Evolutionary conservation across 2,797 vertebrate genomes (phyloP).

Genomic region (Eutrigla gurnardus): DNA sequence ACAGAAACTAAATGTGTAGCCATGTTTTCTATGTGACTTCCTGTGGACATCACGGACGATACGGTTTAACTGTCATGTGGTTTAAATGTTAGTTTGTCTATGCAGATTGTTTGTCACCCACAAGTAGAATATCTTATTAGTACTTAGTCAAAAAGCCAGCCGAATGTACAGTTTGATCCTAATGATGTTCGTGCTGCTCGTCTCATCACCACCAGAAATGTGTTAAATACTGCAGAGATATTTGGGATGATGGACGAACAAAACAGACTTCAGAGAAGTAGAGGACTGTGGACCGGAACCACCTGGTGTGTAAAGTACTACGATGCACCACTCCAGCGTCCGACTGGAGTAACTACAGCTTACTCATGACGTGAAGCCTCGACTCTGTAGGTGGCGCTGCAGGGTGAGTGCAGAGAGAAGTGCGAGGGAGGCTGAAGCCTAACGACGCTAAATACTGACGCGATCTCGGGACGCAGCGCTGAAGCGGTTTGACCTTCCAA

Average conservation of each 20-base stretch:
- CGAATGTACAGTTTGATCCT: too few relatives aligned
- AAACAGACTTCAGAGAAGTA: background rate
- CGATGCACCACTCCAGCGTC: background rate
- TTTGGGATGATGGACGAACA: background rate
- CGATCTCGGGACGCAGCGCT: background rate
- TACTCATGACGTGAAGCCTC: slow-evolving; percentile 48
- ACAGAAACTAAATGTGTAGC: too few relatives aligned
- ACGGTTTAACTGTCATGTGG: background rate
- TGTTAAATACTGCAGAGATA: background rate
- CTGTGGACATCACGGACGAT: background rate
- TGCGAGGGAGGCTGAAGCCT: too few relatives aligned
- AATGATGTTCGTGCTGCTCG: too few relatives aligned
- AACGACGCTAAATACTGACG: too few relatives aligned
- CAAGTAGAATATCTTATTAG: too few relatives aligned
- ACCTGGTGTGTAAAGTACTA: slow-evolving; percentile 4
- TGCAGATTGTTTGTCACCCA: too few relatives aligned
- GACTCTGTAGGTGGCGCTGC: background rate
- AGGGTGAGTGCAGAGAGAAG: too few relatives aligned
- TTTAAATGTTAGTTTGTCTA: too few relatives aligned
- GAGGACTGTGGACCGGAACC: slow-evolving; percentile 9
- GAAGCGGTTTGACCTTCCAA: too few relatives aligned
- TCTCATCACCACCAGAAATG: background rate
- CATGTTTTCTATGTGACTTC: too few relatives aligned
- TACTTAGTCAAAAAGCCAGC: too few relatives aligned
- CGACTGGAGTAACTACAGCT: slow-evolving; percentile 16